phyloP scores from a whole-genome alignment of 2,888 invertebrate species.

The Leuctra nigra region DNA sequence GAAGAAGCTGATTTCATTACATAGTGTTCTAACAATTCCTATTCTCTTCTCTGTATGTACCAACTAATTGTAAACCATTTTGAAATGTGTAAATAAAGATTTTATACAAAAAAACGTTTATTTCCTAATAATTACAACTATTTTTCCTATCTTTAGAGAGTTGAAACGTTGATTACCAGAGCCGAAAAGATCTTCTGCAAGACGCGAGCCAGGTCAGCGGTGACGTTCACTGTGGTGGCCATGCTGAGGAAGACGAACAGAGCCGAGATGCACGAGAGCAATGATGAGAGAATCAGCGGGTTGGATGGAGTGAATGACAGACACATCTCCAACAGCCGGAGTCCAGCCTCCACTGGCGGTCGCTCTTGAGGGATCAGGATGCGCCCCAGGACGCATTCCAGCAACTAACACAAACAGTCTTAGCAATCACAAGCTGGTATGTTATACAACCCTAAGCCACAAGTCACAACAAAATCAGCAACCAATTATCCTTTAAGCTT shows the following conservation, averaged over 20 bases:
- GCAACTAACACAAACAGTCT: constrained; percentile 42
- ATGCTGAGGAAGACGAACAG: constrained; percentile 86
- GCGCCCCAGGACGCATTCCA: constrained; percentile 78
- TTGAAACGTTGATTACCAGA: too few species aligned
- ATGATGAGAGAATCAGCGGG: constrained; percentile 71
- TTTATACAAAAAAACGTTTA: too few species aligned
- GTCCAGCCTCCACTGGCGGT: constrained; percentile 66
- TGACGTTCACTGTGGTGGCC: constrained; percentile 51
- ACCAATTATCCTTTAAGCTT: too few species aligned
- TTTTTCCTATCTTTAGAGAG: too few species aligned
- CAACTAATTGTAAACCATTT: too few species aligned
- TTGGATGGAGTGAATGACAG: constrained; percentile 68
- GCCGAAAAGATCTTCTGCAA: constrained; percentile 85
- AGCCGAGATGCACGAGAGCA: constrained; percentile 88
- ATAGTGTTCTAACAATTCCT: too few species aligned
- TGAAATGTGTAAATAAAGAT: too few species aligned
- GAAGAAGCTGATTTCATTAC: too few species aligned
- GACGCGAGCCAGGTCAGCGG: constrained; percentile 63
- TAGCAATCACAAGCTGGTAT: too few species aligned
- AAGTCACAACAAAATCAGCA: too few species aligned
- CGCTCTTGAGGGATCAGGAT: constrained; percentile 61
- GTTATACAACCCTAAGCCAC: background rate
- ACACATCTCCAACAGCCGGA: constrained; percentile 71
- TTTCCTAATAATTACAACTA: too few species aligned
- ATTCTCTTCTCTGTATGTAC: too few species aligned